Percentiles rank a stretch among this genome's conserved stretches.
Evolutionary conservation across 1,140 invertebrate species (phyloP).

Genomic region (Phthorimaea operculella): DNA sequence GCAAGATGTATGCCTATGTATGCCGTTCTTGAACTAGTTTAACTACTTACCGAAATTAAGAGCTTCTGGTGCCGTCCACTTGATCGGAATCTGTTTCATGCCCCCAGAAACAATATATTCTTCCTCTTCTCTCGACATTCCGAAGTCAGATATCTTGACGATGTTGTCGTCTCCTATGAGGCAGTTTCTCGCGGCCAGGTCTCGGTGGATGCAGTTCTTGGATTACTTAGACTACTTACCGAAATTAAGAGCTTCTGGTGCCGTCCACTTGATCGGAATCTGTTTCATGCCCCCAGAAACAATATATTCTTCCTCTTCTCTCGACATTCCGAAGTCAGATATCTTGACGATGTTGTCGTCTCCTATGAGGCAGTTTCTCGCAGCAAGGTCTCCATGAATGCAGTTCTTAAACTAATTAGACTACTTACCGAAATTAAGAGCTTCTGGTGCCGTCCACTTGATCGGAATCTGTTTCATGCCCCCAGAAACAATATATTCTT

Average conservation of each 20-base stretch:
- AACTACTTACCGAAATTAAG: conserved; percentile 88
- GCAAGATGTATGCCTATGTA: conserved; percentile 91
- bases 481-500: conserved; percentile 96
- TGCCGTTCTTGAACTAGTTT: conserved; percentile 90
- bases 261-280: conserved; percentile 98
- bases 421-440: conserved; percentile 89
- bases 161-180: conserved; percentile 86
- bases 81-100: conserved; percentile 98
- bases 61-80: conserved; percentile 97
- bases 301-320: conserved; percentile 96
- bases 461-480: conserved; percentile 99
- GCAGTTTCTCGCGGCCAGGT: conserved; percentile 96
- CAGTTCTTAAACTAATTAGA: conserved; percentile 86
- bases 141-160: conserved; percentile 98
- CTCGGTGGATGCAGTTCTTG: conserved; percentile 96
- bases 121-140: conserved; percentile 98
- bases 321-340: conserved; percentile 98
- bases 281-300: conserved; percentile 98
- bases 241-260: conserved; percentile 95
- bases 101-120: conserved; percentile 97
- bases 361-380: conserved; percentile 93
- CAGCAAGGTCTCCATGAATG: conserved; percentile 96
- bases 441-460: conserved; percentile 98
- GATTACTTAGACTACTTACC: conserved; percentile 76
- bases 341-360: conserved; percentile 92